phyloP scores from a whole-genome alignment of 1,140 invertebrate species.

The Liolophura sinensis region DNA sequence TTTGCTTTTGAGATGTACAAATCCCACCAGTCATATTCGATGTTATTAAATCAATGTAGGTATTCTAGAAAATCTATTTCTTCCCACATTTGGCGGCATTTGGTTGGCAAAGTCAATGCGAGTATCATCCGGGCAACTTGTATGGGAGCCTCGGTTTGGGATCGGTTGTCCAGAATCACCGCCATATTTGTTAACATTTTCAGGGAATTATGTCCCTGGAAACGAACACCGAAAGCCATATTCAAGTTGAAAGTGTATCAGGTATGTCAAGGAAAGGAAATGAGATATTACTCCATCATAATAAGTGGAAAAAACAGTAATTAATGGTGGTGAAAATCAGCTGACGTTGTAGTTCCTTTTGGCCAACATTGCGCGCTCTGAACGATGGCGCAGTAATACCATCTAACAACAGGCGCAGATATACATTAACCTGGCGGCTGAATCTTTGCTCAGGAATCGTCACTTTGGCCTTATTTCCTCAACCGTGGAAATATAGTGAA shows the following conservation, averaged over 20 bases:
- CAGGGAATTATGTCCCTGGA: slow-evolving; percentile 47
- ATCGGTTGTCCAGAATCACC: slow-evolving; percentile 17
- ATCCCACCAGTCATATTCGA: too few relatives aligned
- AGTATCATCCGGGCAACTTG: slow-evolving; percentile 22
- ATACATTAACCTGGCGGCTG: too few relatives aligned
- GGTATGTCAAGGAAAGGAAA: slow-evolving; percentile 27
- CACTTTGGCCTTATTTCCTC: too few relatives aligned
- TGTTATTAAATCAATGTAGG: too few relatives aligned
- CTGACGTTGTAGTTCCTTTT: slow-evolving; percentile 19
- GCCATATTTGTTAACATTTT: slow-evolving; percentile 48
- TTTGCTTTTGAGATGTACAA: too few relatives aligned
- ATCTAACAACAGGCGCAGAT: too few relatives aligned
- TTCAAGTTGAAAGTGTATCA: slow-evolving; percentile 47
- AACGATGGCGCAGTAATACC: slow-evolving; percentile 13
- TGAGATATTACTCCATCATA: slow-evolving; percentile 1
- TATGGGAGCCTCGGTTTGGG: slow-evolving; percentile 24
- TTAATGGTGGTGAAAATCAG: slow-evolving; percentile 27
- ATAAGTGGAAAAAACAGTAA: slow-evolving; percentile 11
- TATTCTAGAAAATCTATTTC: too few relatives aligned
- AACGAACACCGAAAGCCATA: slow-evolving; percentile 34
- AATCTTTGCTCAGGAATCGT: too few relatives aligned
- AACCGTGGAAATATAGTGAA: too few relatives aligned
- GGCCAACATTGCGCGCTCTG: slow-evolving; percentile 32
- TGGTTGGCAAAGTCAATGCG: too few relatives aligned
- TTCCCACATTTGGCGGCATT: too few relatives aligned